Evolutionary conservation across 2,888 invertebrate species (phyloP), one percentile per base, ranked within the genome.

Genomic region (Ichneumoninae sp.): DNA sequence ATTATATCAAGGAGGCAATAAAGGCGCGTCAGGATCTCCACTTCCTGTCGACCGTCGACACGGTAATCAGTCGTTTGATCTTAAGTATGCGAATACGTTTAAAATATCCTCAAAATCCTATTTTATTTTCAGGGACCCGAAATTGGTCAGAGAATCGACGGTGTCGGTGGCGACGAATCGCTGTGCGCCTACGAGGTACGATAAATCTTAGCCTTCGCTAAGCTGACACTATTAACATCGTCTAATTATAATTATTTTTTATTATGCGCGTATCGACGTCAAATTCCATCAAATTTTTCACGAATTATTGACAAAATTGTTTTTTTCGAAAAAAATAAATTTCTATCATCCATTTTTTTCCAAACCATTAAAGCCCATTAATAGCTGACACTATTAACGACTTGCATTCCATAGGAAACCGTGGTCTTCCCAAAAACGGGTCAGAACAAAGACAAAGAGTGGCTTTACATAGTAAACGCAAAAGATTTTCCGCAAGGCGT

Each of bases 401-500:
- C 6, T 22, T 8, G n/a, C 8, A 65, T 13, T 63, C 83, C 7
- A 5, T 36, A 92, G 91, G 94, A 94, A 75, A 94, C 95, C 93
- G 92, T 96, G 0, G 94, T 96, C 13, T 95, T 94, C 87, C 97
- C 97, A 0, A 94, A 95, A 92, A 94, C 95, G 0, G 96, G 95
- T 0, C 92, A 94, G 81, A 96, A 95, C 74, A 94, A 94, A 85
- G 94, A 95, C n/a, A 95, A 95, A 13, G 94, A 96, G 84, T 97
- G 96, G 96, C 94, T 95, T 88, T 95, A 95, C 74, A 95, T 98
- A 30, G 94, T 97, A 1, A 97, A 98, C 91, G 95, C 95, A 26
- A 95, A 95, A 0, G 93, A 95, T 1, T 96, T 95, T 68, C 94
- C 95, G 16, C 98, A 98, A 93, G 96, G 96, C 22, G 95, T 97